A percentile compares a stretch with the other conserved stretches of the same genome.
Evolutionary conservation across 2,888 invertebrate species (phyloP).

Genomic region (Spodoptera exigua): DNA sequence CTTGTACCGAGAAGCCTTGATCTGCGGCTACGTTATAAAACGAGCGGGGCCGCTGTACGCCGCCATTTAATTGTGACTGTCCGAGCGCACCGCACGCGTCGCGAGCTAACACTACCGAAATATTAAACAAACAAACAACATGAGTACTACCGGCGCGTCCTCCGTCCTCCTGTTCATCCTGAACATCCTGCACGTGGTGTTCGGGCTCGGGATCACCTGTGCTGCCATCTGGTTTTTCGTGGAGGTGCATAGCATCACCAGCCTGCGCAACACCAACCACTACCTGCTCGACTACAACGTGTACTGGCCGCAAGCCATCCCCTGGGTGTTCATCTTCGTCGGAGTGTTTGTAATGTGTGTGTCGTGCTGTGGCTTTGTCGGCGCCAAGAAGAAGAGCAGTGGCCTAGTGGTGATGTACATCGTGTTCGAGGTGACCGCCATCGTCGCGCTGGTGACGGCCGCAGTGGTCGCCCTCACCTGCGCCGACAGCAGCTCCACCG

Average conservation of each 20-base stretch:
- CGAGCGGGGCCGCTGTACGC: conserved; percentile 45
- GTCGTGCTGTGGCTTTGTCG: conserved; percentile 76
- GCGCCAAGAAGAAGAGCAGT: conserved; percentile 72
- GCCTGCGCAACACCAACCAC: conserved; percentile 77
- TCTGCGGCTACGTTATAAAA: conserved; percentile 65
- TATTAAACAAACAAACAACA: conserved; percentile 43
- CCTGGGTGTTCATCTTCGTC: conserved; percentile 81
- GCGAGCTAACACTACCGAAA: conserved; percentile 30
- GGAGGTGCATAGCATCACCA: conserved; percentile 74
- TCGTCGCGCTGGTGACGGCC: conserved; percentile 68
- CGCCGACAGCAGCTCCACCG: conserved; percentile 75
- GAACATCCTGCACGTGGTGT: conserved; percentile 71
- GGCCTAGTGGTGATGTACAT: conserved; percentile 71
- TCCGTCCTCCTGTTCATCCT: conserved; percentile 68
- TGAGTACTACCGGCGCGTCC: conserved; percentile 60
- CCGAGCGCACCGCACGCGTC: conserved; percentile 50
- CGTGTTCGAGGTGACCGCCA: conserved; percentile 67
- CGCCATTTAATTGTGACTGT: conserved; percentile 74
- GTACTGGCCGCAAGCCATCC: conserved; percentile 84
- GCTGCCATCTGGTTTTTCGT: conserved; percentile 80
- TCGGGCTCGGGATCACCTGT: conserved; percentile 72
- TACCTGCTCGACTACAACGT: conserved; percentile 82
- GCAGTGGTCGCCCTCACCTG: conserved; percentile 76
- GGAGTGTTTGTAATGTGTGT: conserved; percentile 74
- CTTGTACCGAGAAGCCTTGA: conserved; percentile 48